These are phyloP conservation scores for Altica lythri DNA, from an alignment of 2,888 invertebrate species.

Conservation along the genomic window DNA sequence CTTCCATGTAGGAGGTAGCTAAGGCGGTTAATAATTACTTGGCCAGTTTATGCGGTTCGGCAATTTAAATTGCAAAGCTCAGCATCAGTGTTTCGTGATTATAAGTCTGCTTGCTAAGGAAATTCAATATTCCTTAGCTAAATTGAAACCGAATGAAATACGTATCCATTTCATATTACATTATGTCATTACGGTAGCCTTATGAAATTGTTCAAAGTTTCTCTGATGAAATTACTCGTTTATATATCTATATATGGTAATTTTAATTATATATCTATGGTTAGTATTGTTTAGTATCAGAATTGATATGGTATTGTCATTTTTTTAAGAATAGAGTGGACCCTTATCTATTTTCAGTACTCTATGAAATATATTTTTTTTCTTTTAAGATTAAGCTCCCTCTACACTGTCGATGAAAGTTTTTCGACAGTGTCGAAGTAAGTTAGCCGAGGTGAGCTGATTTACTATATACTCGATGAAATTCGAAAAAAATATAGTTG, in stretches of 20 bases:
- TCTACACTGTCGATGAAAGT: too few relatives aligned
- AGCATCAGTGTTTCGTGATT: conserved; percentile 25
- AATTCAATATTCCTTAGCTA: conserved; percentile 34
- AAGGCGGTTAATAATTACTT: conserved; percentile 29
- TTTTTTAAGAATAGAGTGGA: too few relatives aligned
- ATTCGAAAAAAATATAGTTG: too few relatives aligned
- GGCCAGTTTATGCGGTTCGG: conserved; percentile 31
- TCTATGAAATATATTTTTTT: too few relatives aligned
- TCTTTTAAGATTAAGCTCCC: too few relatives aligned
- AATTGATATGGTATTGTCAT: neutral
- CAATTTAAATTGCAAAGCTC: conserved; percentile 36
- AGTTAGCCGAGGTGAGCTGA: too few relatives aligned
- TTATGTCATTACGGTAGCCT: conserved; percentile 1
- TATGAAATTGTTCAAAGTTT: neutral
- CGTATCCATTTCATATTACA: conserved; percentile 20
- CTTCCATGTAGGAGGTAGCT: conserved; percentile 1
- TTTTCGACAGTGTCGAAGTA: too few relatives aligned
- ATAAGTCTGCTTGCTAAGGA: conserved; percentile 29
- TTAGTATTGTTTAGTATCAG: neutral
- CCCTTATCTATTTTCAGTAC: too few relatives aligned
- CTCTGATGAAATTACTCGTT: too few relatives aligned
- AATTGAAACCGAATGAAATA: conserved; percentile 27
- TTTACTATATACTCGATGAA: too few relatives aligned
- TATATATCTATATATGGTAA: too few relatives aligned
- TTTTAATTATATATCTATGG: too few relatives aligned